Evolutionary conservation across 2,888 invertebrate species (phyloP).

Genomic region (Spialia ferax): DNA sequence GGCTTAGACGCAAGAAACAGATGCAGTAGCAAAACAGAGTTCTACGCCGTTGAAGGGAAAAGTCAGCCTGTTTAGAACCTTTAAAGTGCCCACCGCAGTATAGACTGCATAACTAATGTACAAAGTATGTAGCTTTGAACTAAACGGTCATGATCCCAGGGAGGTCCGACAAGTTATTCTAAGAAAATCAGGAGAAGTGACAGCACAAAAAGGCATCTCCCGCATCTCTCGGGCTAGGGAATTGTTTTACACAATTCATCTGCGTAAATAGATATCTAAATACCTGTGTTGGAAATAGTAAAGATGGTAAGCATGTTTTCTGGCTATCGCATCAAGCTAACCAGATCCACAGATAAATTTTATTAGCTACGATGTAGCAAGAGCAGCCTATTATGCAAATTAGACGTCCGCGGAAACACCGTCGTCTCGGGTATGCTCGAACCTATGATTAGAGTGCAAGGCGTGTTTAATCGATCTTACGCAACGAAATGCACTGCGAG

Average conservation of each 20-base stretch:
- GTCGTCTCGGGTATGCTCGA: conserved; percentile 42
- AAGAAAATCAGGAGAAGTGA: not conserved
- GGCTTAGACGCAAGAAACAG: conserved; percentile 4
- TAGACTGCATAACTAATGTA: conserved; percentile 4
- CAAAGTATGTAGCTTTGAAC: conserved; percentile 1
- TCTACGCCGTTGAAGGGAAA: conserved; percentile 2
- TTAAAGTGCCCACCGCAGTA: conserved; percentile 1
- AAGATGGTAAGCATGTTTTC: not conserved
- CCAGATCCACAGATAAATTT: conserved; percentile 13
- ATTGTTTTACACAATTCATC: not conserved
- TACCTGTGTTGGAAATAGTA: not conserved
- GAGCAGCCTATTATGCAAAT: conserved; percentile 25
- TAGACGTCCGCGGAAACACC: conserved; percentile 46
- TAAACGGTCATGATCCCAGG: not conserved
- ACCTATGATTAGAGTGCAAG: conserved; percentile 29
- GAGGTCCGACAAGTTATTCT: conserved; percentile 7
- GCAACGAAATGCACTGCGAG: conserved; percentile 66
- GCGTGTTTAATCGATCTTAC: conserved; percentile 70
- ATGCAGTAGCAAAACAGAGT: conserved; percentile 1
- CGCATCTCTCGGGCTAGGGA: not conserved
- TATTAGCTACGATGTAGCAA: conserved; percentile 36
- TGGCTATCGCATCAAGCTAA: not conserved
- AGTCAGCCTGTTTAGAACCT: conserved; percentile 13
- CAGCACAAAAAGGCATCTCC: not conserved
- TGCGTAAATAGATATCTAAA: not conserved